Evolutionary conservation across 2,113 vertebrate species (phyloP).

Genomic region (Corapipo altera): DNA sequence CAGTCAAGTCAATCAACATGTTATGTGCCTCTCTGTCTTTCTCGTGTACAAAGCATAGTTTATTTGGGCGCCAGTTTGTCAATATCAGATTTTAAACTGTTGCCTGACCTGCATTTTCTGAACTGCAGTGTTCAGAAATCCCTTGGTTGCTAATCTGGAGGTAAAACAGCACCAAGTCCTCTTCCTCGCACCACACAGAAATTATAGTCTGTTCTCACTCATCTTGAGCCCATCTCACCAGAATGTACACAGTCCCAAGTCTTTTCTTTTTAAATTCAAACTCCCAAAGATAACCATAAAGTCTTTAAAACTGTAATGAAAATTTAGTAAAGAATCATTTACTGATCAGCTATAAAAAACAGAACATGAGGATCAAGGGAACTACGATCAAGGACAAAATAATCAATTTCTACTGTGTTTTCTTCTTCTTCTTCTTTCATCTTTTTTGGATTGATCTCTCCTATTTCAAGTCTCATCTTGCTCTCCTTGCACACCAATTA

Average conservation of each 20-base stretch:
- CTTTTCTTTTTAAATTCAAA: not conserved
- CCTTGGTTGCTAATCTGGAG: not conserved
- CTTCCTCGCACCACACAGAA: not conserved
- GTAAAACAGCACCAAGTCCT: not conserved
- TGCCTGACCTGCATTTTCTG: not conserved
- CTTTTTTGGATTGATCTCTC: not conserved
- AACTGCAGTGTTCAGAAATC: not conserved
- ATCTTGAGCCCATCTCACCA: not conserved
- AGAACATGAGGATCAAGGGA: not conserved
- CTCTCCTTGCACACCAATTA: not conserved
- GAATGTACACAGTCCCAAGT: not conserved
- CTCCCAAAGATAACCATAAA: not conserved
- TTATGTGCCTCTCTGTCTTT: not conserved
- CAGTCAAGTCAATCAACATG: not conserved
- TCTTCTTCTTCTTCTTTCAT: constrained; percentile 6
- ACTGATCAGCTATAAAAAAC: not conserved
- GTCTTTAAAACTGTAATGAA: not conserved
- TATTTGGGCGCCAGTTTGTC: not conserved
- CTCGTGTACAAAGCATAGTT: not conserved
- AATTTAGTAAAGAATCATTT: not conserved
- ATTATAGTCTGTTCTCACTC: not conserved
- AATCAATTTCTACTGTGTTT: not conserved
- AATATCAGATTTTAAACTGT: not conserved
- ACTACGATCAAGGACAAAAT: not conserved
- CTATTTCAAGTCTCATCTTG: not conserved